Evolutionary conservation across 2,797 vertebrate species (phyloP).

Genomic region (Artibeus lituratus): DNA sequence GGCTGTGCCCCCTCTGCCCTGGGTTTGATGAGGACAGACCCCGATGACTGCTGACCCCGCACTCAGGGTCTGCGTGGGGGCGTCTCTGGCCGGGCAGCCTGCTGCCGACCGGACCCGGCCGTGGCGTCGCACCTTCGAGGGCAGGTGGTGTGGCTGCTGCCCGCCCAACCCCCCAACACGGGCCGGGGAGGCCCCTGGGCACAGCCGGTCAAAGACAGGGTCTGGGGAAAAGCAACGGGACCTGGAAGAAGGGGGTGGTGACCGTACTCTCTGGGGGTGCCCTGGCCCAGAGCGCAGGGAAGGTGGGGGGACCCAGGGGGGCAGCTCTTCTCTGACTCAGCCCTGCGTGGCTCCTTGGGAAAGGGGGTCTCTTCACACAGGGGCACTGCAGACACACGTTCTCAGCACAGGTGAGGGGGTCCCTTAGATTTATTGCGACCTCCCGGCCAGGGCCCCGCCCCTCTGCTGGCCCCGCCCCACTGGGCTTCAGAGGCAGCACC

Average conservation of each 20-base stretch:
- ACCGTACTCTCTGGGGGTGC: neutral
- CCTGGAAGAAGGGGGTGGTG: neutral
- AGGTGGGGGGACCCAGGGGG: neutral
- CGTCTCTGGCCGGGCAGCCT: neutral
- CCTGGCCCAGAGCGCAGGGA: fast-evolving
- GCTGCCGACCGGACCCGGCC: too few relatives aligned
- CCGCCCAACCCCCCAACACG: fast-evolving
- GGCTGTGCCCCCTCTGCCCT: too few relatives aligned
- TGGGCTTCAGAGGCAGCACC: fast-evolving
- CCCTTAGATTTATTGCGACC: neutral
- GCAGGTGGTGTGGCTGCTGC: neutral
- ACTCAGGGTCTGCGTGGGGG: fast-evolving
- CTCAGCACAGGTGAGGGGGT: neutral
- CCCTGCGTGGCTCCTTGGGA: fast-evolving
- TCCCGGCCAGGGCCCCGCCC: too few relatives aligned
- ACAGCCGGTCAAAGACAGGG: neutral
- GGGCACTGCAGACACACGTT: neutral
- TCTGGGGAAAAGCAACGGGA: fast-evolving
- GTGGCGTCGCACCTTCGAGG: fast-evolving
- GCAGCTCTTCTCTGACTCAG: neutral
- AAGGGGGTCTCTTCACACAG: fast-evolving
- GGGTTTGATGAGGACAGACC: neutral
- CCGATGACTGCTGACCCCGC: neutral
- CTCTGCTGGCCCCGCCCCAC: too few relatives aligned
- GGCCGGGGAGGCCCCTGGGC: neutral